Percentiles rank a stretch among this genome's conserved stretches.
phyloP scores from a whole-genome alignment of 2,797 vertebrate genomes.

The Phaenicophaeus curvirostris region DNA sequence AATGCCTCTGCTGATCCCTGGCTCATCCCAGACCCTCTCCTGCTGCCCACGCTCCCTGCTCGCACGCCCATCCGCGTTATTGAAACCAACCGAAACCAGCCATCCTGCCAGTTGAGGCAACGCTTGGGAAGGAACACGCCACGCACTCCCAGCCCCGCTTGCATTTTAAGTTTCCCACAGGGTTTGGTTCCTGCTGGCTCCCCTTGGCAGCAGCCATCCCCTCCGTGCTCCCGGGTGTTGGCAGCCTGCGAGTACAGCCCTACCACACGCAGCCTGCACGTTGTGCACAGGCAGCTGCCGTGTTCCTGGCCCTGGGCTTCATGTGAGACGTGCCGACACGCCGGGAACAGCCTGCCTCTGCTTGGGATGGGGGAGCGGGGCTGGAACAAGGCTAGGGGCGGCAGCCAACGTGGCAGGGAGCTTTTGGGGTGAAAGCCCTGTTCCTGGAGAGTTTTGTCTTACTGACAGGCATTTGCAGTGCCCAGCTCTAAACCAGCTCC shows the following conservation, averaged over 20 bases:
- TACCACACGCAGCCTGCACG: slow-evolving; percentile 60
- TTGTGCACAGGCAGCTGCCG: slow-evolving; percentile 19
- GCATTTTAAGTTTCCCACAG: slow-evolving; percentile 33
- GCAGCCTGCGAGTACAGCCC: slow-evolving; percentile 63
- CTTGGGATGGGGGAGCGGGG: neutral
- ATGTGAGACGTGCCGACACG: slow-evolving; percentile 50
- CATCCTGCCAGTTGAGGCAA: neutral
- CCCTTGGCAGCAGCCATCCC: slow-evolving; percentile 23
- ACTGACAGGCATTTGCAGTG: neutral
- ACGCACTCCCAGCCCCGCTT: neutral
- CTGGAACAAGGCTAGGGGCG: no score
- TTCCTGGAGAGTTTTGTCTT: rapidly evolving
- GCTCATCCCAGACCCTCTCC: neutral
- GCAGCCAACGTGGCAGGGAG: neutral
- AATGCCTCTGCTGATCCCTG: neutral
- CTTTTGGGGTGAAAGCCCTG: neutral
- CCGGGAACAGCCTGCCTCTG: slow-evolving; percentile 8
- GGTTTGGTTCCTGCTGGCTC: slow-evolving; percentile 4
- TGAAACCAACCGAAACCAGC: rapidly evolving
- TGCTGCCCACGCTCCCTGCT: neutral
- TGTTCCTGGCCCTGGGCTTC: slow-evolving; percentile 1
- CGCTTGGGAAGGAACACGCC: neutral
- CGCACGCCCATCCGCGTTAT: no score
- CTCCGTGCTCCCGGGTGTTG: slow-evolving; percentile 31
- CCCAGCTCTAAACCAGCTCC: neutral